These are phyloP conservation scores for Trypoxylon attenuatum DNA, from an alignment of 2,888 invertebrate genomes.

Conservation along the genomic window DNA sequence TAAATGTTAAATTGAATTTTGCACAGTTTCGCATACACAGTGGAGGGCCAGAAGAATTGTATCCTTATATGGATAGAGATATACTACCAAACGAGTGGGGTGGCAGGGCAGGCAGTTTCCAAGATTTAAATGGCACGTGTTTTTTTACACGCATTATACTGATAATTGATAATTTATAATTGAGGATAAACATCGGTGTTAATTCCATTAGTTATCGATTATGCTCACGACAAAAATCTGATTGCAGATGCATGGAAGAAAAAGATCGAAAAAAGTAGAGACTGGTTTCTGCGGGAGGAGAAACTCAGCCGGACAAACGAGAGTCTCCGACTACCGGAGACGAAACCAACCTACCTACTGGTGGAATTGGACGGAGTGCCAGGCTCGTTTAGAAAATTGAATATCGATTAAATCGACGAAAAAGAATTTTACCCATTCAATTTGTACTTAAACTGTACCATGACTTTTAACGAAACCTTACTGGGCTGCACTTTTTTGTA, in stretches of 20 bases:
- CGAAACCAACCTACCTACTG: slow-evolving; percentile 53
- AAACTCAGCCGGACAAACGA: slow-evolving; percentile 68
- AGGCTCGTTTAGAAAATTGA: slow-evolving; percentile 69
- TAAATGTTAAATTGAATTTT: neutral
- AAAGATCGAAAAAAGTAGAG: slow-evolving; percentile 67
- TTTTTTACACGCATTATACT: too few species aligned
- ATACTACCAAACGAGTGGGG: slow-evolving; percentile 75
- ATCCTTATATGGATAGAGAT: slow-evolving; percentile 70
- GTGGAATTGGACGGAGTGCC: slow-evolving; percentile 66
- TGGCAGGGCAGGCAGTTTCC: slow-evolving; percentile 70
- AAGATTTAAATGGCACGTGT: slow-evolving; percentile 64
- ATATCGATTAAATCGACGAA: slow-evolving; percentile 65
- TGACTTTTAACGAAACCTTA: too few species aligned
- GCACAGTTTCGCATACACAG: slow-evolving; percentile 71
- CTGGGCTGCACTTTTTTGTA: too few species aligned
- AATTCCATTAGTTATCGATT: neutral
- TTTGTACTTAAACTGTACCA: too few species aligned
- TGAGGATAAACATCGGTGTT: neutral
- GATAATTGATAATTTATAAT: too few species aligned
- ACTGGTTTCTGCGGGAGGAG: slow-evolving; percentile 70
- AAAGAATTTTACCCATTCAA: neutral
- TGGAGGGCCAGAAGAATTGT: slow-evolving; percentile 69
- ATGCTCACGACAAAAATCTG: neutral
- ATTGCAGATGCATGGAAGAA: slow-evolving; percentile 64
- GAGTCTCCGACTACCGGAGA: slow-evolving; percentile 58